These are phyloP conservation scores for Labeo catla DNA, from an alignment of 2,113 vertebrate genomes.

Conservation along the genomic window DNA sequence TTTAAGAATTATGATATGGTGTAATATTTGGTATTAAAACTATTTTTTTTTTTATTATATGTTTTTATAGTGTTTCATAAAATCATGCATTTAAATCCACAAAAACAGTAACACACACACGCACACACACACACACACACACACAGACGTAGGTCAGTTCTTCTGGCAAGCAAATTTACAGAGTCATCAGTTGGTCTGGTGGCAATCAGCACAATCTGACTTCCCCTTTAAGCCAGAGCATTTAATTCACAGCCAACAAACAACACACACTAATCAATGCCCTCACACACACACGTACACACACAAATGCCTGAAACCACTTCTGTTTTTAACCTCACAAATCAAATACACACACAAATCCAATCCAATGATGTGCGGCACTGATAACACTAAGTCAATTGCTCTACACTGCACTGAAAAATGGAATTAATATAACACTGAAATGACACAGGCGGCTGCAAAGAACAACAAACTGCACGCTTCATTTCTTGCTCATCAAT, in stretches of 20 bases:
- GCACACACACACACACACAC: neutral
- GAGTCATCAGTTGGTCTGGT: constrained; percentile 71
- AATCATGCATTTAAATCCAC: neutral
- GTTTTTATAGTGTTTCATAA: neutral
- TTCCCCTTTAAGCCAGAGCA: constrained; percentile 37
- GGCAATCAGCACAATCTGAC: constrained; percentile 58
- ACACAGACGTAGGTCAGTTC: neutral
- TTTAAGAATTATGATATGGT: constrained; percentile 49
- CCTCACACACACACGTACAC: constrained; percentile 23
- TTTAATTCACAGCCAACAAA: constrained; percentile 34
- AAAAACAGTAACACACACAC: neutral
- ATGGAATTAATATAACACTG: constrained; percentile 48
- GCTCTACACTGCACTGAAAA: neutral
- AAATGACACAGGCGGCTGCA: neutral
- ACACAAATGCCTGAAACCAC: neutral
- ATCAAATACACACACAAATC: constrained; percentile 23
- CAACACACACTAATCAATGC: neutral
- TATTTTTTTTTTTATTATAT: neutral
- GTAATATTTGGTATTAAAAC: neutral
- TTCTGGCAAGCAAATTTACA: constrained; percentile 52
- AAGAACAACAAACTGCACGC: constrained; percentile 64
- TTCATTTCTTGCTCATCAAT: constrained; percentile 66
- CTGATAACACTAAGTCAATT: neutral
- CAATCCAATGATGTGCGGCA: neutral
- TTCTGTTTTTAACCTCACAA: constrained; percentile 17